Base-by-base conservation (phyloP, 2,113 vertebrate genomes). In the Chaenogobius annularis region DNA sequence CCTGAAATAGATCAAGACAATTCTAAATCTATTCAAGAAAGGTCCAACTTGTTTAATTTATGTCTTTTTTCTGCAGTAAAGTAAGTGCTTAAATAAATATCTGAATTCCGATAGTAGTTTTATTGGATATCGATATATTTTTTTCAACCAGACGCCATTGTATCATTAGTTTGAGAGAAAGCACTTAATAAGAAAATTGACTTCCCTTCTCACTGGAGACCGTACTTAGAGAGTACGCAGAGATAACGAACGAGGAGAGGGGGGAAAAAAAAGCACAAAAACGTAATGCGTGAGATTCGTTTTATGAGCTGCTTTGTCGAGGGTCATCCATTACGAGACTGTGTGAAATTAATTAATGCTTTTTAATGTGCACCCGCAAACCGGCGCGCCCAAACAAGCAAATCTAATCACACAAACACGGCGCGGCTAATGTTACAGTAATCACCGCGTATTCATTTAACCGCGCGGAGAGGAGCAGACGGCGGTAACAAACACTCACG, bases 341-440 rank as follows among this genome's bases (percentile, higher is more conserved):
- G 86, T 79, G 83, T 82, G 81, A 85, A 92, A 92, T 91, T 90
- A 91, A 91, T 92, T 85, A 87, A 90, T 86, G 75, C 76, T 65
- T 89, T 90, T 90, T 87, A 91, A 89, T 87, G 86, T 83, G 81
- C 89, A 82, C 77, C 78, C 85, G 84, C 86, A 81, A 55, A 85
- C 80, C 46, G 70, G 83, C 85, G 80, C 83, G 81, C 83, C 80
- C 82, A 90, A 87, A 90, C 86, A 88, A 88, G 87, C 87, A 80
- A 86, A 90, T 88, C 87, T 87, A 90, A 88, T 89, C 86, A 87
- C 78, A n/a, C 83, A 88, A 89, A 90, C 85, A 85, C 52, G 79
- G 75, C 89, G 79, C 78, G 78, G 84, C 84, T 84, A 83, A 86
- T 87, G 87, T 87, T 86, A 50, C 80, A 83, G 82, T 82, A 83